Conservation (phyloP, 1,140 invertebrate species). For the Diuraphis noxia region DNA sequence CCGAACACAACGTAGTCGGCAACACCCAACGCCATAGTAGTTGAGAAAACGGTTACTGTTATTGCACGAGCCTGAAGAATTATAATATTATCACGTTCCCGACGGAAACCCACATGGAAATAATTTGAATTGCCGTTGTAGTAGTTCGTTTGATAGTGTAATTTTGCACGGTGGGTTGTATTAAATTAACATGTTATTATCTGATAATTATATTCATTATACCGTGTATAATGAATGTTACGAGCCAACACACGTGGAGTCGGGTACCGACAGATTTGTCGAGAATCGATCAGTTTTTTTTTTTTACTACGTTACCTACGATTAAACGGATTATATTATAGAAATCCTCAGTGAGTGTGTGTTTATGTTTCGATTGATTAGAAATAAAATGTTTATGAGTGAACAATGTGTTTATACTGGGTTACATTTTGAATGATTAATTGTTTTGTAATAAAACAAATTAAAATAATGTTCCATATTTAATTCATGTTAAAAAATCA, state of each 20-base stretch:
- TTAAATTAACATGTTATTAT: not conserved
- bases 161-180: not conserved
- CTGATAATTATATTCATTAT: not conserved
- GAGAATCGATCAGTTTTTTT: not conserved
- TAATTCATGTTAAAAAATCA: not conserved
- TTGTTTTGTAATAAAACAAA: not conserved
- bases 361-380: not conserved
- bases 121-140: not conserved
- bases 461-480: not conserved
- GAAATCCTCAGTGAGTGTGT: not conserved
- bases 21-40: constrained; percentile 30
- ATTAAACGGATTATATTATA: not conserved
- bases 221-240: not conserved
- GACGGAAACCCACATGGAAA: not conserved
- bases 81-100: not conserved
- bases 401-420: not conserved
- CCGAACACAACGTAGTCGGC: constrained; percentile 71
- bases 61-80: not conserved
- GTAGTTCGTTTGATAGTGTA: not conserved
- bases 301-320: not conserved
- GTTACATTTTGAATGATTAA: not conserved
- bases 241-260: not conserved
- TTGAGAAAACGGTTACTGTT: not conserved
- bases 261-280: not conserved
- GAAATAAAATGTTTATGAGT: not conserved